phyloP scores from a whole-genome alignment of 2,113 vertebrate species.

The Clarias gariepinus region DNA sequence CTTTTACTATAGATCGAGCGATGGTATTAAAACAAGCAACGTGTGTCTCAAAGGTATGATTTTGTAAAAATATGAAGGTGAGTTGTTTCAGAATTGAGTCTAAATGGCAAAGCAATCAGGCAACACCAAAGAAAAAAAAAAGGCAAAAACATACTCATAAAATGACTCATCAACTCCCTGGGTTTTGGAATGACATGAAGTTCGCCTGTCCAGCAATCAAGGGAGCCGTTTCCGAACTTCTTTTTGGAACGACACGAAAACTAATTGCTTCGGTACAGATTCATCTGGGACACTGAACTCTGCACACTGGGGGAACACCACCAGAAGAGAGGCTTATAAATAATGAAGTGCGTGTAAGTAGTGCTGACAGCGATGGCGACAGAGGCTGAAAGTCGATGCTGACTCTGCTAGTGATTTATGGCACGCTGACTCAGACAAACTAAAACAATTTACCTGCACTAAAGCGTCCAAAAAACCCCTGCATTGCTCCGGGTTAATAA shows the following conservation, averaged over 20 bases:
- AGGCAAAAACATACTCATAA: background rate
- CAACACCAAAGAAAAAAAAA: background rate
- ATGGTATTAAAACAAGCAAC: background rate
- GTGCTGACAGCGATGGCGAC: conserved; percentile 49
- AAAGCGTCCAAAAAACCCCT: background rate
- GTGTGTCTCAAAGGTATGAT: no score
- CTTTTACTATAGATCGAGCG: background rate
- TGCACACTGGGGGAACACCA: conserved; percentile 18
- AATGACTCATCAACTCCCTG: background rate
- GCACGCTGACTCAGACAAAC: conserved; percentile 43
- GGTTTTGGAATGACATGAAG: conserved; percentile 14
- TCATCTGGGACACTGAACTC: conserved; percentile 38
- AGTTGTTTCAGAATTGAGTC: background rate
- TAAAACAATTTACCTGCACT: conserved; percentile 53
- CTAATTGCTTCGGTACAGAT: conserved; percentile 27
- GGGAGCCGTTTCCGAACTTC: conserved; percentile 6
- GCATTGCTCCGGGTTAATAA: conserved; percentile 17
- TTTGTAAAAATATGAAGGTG: background rate
- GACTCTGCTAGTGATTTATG: conserved; percentile 58
- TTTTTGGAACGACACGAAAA: conserved; percentile 30
- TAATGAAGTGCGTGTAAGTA: conserved; percentile 59
- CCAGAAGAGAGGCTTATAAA: conserved; percentile 52
- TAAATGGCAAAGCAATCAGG: conserved; percentile 15
- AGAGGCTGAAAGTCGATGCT: conserved; percentile 49
- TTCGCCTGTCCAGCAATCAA: conserved; percentile 11